Conservation (phyloP, 2,888 invertebrate species). For the Lomographa bimaculata region DNA sequence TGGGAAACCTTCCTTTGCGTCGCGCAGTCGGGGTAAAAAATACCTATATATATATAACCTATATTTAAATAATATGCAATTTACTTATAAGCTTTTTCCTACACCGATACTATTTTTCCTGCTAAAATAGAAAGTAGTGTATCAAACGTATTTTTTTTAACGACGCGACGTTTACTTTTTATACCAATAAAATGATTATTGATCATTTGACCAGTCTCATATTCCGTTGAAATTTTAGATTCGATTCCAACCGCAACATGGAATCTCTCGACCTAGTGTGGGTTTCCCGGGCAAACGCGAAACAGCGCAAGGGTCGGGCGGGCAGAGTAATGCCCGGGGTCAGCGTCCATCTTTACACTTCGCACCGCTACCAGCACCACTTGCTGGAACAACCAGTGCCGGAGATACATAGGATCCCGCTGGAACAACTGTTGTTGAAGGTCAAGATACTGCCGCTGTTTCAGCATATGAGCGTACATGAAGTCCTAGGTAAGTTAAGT, state of each 20-base stretch:
- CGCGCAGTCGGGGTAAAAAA: no score
- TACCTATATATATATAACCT: no score
- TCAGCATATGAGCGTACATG: slow-evolving; percentile 73
- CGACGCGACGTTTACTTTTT: no score
- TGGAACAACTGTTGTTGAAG: slow-evolving; percentile 91
- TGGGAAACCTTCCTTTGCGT: no score
- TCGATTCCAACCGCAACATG: slow-evolving; percentile 93
- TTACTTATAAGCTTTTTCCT: no score
- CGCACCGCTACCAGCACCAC: slow-evolving; percentile 86
- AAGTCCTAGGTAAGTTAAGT: slow-evolving; percentile 73
- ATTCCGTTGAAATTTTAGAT: no score
- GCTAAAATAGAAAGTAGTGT: no score
- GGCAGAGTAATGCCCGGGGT: slow-evolving; percentile 95
- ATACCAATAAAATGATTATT: no score
- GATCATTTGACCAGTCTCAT: no score
- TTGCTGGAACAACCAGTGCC: slow-evolving; percentile 91
- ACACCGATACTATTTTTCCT: no score
- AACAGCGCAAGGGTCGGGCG: slow-evolving; percentile 95
- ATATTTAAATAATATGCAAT: no score
- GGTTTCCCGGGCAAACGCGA: slow-evolving; percentile 95
- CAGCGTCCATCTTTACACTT: slow-evolving; percentile 93
- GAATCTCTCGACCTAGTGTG: slow-evolving; percentile 93
- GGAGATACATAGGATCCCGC: slow-evolving; percentile 94
- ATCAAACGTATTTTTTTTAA: no score
- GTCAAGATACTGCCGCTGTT: slow-evolving; percentile 87